Conservation (phyloP, 2,113 vertebrate genomes). For the Festucalex cinctus region DNA sequence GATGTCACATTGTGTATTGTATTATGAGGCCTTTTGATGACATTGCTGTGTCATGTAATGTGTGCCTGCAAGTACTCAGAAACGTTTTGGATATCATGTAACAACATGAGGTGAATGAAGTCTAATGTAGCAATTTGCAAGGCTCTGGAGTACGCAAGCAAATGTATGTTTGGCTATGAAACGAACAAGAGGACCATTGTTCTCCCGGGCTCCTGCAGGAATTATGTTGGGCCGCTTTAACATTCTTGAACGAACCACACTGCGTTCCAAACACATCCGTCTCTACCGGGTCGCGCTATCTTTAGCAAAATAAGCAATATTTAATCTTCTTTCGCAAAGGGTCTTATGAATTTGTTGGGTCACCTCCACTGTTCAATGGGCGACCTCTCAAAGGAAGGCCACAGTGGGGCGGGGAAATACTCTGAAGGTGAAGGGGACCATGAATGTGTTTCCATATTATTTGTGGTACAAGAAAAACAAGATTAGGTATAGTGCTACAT, state of each 20-base stretch:
- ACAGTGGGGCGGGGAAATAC: slow-evolving; percentile 7
- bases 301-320: slow-evolving; percentile 53
- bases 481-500: not conserved
- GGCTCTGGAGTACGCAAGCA: slow-evolving; percentile 44
- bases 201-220: slow-evolving; percentile 57
- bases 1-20: not conserved
- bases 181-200: slow-evolving; percentile 72
- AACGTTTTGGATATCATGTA: not conserved
- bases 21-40: no score
- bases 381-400: slow-evolving; percentile 44
- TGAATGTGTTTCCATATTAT: not conserved
- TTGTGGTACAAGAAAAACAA: not conserved
- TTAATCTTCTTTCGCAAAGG: slow-evolving; percentile 57
- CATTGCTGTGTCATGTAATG: not conserved
- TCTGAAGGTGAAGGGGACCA: not conserved
- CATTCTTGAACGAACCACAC: slow-evolving; percentile 64
- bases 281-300: slow-evolving; percentile 31
- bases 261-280: slow-evolving; percentile 31
- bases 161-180: slow-evolving; percentile 51
- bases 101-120: slow-evolving; percentile 10
- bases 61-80: not conserved
- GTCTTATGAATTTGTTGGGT: slow-evolving; percentile 19
- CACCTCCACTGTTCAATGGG: slow-evolving; percentile 27
- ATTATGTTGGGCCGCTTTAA: slow-evolving; percentile 67
- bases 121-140: slow-evolving; percentile 17